Evolutionary conservation across 2,888 invertebrate genomes (phyloP), one percentile per base, ranked within the genome.

Genomic region (Heteropelma amictum): DNA sequence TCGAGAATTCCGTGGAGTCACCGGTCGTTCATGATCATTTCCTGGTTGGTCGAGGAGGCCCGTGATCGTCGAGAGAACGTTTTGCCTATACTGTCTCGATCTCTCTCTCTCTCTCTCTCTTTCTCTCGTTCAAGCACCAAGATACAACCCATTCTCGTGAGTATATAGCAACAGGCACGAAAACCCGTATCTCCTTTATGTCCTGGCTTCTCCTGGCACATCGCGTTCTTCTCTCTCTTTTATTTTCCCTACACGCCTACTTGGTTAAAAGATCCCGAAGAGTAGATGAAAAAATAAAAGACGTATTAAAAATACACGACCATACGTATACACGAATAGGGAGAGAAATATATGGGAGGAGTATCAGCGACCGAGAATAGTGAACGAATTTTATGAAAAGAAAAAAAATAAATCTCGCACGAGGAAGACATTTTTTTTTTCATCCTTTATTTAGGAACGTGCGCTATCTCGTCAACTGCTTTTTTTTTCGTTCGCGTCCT

Each of bases 11-110:
- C 78, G 78, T 77, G 78, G 79, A 81, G 73, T 77, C 81, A 81
- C 79, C 82, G 79, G 81, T 84, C 78, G 80, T 81, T 64, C 80
- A 69, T 80, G 83, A 80, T 84, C 78, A 79, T 84, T 85, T 85
- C 85, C 85, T 83, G 84, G 83, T 84, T 81, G 76, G 79, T 61
- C 76, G 76, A 75, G 77, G 76, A 72, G 74, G 79, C 60, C 47
- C 73, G 80, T 56, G 71, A 47, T 51, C 60, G 61, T 33, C 58
- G 60, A 65, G 68, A 70, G 19, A 49, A 67, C 30, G 21, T 51
- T 45, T 23, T 7, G 38, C 26, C 35, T 38, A 21, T n/a, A 12
- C 14, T 19, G 45, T 60, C 60, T 30, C 30, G 38, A 10, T 40
- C 40, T 40, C 19, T 10, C 14, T 40, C 40, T 40, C 38, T 45